These are phyloP conservation scores for Dryomyza anilis DNA, from an alignment of 2,888 invertebrate species.

Conservation along the genomic window DNA sequence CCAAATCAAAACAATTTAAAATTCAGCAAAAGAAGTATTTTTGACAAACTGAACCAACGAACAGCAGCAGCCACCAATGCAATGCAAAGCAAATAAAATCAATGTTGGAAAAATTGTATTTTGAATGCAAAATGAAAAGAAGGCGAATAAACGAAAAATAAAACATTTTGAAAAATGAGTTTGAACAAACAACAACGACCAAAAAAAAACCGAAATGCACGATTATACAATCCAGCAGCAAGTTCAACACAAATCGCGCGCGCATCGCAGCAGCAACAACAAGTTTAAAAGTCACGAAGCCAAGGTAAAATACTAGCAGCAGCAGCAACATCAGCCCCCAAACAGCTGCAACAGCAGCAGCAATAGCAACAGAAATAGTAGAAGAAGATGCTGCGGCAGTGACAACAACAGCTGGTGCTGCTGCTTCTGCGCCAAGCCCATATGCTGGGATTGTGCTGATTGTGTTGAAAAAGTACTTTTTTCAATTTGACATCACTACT, in stretches of 20 bases:
- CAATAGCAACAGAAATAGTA: constrained; percentile 13
- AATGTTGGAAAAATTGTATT: constrained; percentile 1
- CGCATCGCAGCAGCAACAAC: constrained; percentile 15
- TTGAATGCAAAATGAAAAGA: neutral
- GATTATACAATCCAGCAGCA: constrained; percentile 23
- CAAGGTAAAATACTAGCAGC: constrained; percentile 42
- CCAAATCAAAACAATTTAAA: constrained; percentile 12
- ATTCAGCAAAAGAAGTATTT: neutral
- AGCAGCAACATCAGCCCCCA: constrained; percentile 23
- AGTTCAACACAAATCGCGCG: constrained; percentile 20
- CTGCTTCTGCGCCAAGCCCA: neutral
- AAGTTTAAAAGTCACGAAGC: constrained; percentile 45
- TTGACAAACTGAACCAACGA: neutral
- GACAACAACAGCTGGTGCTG: neutral
- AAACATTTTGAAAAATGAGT: too few species aligned
- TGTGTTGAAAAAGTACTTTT: too few species aligned
- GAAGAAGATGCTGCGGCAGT: constrained; percentile 5
- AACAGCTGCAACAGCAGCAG: constrained; percentile 25
- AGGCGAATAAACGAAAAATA: neutral
- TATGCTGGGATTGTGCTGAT: neutral
- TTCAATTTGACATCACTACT: too few species aligned
- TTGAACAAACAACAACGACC: neutral
- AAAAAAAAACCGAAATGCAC: constrained; percentile 12
- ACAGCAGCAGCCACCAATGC: neutral
- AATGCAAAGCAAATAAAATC: neutral